phyloP scores from a whole-genome alignment of 2,888 invertebrate species.

The Ligdia adustata region DNA sequence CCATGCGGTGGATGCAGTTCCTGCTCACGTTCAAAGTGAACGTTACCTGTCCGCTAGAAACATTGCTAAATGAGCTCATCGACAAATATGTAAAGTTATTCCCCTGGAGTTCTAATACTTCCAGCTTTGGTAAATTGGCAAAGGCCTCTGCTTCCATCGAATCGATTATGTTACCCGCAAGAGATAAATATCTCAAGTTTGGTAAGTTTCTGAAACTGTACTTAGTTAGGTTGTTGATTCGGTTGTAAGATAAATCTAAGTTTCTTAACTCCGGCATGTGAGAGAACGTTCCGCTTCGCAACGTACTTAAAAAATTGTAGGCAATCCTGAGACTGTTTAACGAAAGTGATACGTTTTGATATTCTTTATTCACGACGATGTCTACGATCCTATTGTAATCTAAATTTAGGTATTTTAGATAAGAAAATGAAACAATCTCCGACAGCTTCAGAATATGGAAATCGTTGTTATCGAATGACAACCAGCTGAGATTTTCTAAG shows the following conservation, averaged over 20 bases:
- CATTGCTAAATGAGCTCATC: slow-evolving; percentile 87
- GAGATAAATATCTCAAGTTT: slow-evolving; percentile 90
- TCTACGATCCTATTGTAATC: slow-evolving; percentile 92
- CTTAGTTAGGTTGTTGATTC: slow-evolving; percentile 87
- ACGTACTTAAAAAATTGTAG: slow-evolving; percentile 89
- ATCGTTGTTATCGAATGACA: slow-evolving; percentile 95
- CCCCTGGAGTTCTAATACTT: slow-evolving; percentile 91
- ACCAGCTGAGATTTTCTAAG: slow-evolving; percentile 90
- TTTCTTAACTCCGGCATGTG: slow-evolving; percentile 89
- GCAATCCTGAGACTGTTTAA: slow-evolving; percentile 91
- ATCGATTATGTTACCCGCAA: slow-evolving; percentile 92
- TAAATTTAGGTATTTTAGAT: slow-evolving; percentile 91
- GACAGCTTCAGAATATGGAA: slow-evolving; percentile 88
- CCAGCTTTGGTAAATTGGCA: slow-evolving; percentile 89
- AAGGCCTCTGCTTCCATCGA: slow-evolving; percentile 90
- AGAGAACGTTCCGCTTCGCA: slow-evolving; percentile 88
- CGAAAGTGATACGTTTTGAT: slow-evolving; percentile 87
- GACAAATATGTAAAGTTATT: slow-evolving; percentile 89
- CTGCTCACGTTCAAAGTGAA: slow-evolving; percentile 90
- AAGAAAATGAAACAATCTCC: slow-evolving; percentile 87
- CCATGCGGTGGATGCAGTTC: slow-evolving; percentile 84
- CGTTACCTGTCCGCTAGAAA: slow-evolving; percentile 86
- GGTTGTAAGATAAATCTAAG: slow-evolving; percentile 91
- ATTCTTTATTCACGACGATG: slow-evolving; percentile 87
- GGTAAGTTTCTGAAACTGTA: slow-evolving; percentile 91